Conservation (phyloP, 1,140 invertebrate species). For the Cardiocondyla obscurior region DNA sequence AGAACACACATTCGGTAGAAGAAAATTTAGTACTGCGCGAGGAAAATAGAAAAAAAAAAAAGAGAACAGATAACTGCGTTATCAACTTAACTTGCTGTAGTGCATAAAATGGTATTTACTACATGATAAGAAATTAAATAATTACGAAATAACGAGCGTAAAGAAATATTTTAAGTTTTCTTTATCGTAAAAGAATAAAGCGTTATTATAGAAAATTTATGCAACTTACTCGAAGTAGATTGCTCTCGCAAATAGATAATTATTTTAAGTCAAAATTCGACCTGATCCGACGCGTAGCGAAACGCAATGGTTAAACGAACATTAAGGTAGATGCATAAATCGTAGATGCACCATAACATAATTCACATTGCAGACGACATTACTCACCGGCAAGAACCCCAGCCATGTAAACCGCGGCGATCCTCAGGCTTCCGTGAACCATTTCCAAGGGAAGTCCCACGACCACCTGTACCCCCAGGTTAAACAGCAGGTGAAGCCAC, state of each 20-base stretch:
- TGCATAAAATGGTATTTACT: not conserved
- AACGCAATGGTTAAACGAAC: conserved; percentile 40
- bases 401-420: conserved; percentile 96
- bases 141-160: not conserved
- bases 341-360: conserved; percentile 35
- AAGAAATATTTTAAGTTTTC: not conserved
- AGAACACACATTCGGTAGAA: conserved; percentile 22
- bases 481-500: conserved; percentile 97
- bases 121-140: not conserved
- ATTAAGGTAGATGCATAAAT: conserved; percentile 48
- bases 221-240: not conserved
- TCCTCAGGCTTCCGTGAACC: conserved; percentile 96
- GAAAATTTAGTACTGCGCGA: conserved; percentile 43
- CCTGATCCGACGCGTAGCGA: not conserved
- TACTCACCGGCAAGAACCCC: conserved; percentile 93
- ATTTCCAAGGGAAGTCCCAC: conserved; percentile 97
- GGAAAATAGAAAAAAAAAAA: conserved; percentile 33
- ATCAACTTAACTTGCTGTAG: not conserved
- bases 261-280: not conserved
- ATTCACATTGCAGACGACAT: conserved; percentile 47
- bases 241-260: not conserved
- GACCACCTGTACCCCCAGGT: conserved; percentile 95
- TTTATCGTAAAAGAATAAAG: not conserved
- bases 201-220: not conserved
- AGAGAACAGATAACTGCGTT: not conserved